Base-by-base conservation (phyloP, 1,140 invertebrate genomes). In the Monomorium pharaonis region DNA sequence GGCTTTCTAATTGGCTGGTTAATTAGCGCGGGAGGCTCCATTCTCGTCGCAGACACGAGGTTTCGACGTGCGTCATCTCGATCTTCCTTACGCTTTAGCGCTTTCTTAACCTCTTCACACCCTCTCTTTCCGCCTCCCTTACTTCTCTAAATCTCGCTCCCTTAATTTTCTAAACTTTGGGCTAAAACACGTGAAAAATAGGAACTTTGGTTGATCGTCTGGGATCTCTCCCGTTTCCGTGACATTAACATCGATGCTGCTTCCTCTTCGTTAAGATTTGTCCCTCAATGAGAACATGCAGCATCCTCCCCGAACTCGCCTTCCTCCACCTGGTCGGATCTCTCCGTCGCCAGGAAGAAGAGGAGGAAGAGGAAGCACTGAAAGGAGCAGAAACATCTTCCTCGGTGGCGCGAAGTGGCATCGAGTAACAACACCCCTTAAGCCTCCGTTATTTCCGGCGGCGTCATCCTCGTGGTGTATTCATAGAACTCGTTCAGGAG, bases 171-270 rank as follows among this genome's bases (percentile, higher is more conserved):
- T 86, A 86, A 84, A 58, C 65, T 63, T 86, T 83, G 69, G 84
- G 86, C 90, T 92, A 92, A 91, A 91, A 91, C 87, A 90, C 88
- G 91, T 95, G 92, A 94, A 95, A 95, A 95, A 95, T 95, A 95
- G 94, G 94, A 95, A 95, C 94, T 95, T 95, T 95, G 92, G 94
- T 95, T 94, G 91, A 92, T 92, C 91, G 90, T 78, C 67, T 89
- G 77, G 37, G 67, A 54, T 83, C 85, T 56, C 75, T 86, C 81
- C 76, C 69, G 56, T 80, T 60, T 80, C 65, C 77, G 16, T 72
- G 54, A 63, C 87, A 72, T 69, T 72, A 84, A 87, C 76, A 60
- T 74, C 76, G 70, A 49, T 33, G 76, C 49, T 74, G 58, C 44
- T 21, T 21, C 60, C 67, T 69, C 44, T 62, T 89, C 70, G 86